Evolutionary conservation across 1,140 invertebrate species (phyloP).

Genomic region (Tetranychus urticae): DNA sequence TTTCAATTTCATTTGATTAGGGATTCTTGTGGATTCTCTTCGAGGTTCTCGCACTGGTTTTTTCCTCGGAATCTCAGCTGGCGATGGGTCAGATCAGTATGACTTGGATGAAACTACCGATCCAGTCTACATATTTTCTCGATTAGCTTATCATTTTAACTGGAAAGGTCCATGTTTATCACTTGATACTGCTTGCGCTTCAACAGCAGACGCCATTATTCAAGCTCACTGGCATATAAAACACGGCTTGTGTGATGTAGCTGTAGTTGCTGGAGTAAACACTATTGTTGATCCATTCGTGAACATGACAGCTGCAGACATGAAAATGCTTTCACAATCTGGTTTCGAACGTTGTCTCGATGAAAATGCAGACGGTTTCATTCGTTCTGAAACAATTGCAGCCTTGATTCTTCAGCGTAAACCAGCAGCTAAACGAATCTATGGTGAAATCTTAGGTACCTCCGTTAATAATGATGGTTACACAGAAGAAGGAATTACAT

Average conservation of each 20-base stretch:
- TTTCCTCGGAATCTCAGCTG: constrained; percentile 57
- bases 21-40: no score
- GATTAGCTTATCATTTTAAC: constrained; percentile 73
- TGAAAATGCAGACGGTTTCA: constrained; percentile 62
- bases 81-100: constrained; percentile 39
- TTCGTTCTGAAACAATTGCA: constrained; percentile 33
- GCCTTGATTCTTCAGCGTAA: constrained; percentile 27
- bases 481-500: constrained; percentile 25
- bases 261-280: constrained; percentile 65
- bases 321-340: constrained; percentile 30
- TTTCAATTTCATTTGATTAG: no score
- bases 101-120: constrained; percentile 11
- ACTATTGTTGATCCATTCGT: constrained; percentile 38
- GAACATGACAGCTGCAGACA: constrained; percentile 61
- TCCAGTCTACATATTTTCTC: constrained; percentile 39
- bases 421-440: constrained; percentile 35
- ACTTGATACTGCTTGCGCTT: constrained; percentile 77
- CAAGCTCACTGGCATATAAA: constrained; percentile 10
- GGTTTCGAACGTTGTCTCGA: constrained; percentile 86
- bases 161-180: constrained; percentile 66
- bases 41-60: constrained; percentile 61
- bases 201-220: not conserved
- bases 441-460: constrained; percentile 44
- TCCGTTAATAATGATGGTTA: constrained; percentile 32
- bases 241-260: constrained; percentile 18